Evolutionary conservation across 2,113 vertebrate species (phyloP).

Genomic region (Crocuta crocuta): DNA sequence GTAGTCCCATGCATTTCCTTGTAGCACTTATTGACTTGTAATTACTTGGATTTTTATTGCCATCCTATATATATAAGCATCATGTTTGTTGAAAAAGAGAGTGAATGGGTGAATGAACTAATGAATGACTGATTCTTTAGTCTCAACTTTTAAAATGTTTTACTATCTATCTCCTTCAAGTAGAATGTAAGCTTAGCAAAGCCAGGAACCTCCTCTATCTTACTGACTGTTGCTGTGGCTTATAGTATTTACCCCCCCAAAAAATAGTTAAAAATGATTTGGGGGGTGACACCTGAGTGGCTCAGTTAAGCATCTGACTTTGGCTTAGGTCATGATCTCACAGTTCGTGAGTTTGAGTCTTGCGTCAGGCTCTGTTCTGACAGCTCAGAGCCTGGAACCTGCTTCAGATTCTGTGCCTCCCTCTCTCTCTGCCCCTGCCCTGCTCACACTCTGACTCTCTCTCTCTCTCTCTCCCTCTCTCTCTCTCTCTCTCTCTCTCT

Average conservation of each 20-base stretch:
- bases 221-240: background rate
- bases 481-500: no score
- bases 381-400: no score
- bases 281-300: no score
- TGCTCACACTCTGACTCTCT: no score
- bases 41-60: background rate
- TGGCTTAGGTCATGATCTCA: no score
- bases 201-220: background rate
- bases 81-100: background rate
- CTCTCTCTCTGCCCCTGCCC: no score
- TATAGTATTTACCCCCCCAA: background rate
- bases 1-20: background rate
- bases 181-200: slow-evolving; percentile 17
- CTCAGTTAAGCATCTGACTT: no score
- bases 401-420: no score
- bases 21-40: background rate
- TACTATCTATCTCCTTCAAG: background rate
- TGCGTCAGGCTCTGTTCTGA: no score
- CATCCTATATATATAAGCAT: background rate
- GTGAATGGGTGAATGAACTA: background rate
- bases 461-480: no score
- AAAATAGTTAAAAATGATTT: background rate
- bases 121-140: slow-evolving; percentile 15
- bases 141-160: background rate
- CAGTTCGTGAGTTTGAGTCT: no score